phyloP scores from a whole-genome alignment of 2,888 invertebrate genomes.

The Yponomeuta cagnagella region DNA sequence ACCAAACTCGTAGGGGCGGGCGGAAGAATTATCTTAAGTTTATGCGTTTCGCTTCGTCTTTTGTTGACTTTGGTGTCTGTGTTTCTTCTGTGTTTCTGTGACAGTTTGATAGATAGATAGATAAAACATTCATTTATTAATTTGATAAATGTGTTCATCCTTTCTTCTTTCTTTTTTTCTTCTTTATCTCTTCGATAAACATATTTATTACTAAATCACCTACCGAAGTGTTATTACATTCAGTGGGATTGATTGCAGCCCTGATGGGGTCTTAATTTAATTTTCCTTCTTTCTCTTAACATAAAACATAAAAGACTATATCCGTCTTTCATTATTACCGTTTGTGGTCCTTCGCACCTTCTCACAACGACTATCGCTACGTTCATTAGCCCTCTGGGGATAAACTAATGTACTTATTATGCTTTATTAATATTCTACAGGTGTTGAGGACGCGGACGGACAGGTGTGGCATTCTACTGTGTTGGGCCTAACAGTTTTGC shows the following conservation, averaged over 20 bases:
- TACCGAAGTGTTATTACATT: background rate
- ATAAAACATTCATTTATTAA: too few relatives aligned
- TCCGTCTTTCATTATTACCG: background rate
- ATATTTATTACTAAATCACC: background rate
- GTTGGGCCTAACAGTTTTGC: background rate
- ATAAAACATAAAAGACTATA: background rate
- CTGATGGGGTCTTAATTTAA: background rate
- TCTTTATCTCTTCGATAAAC: background rate
- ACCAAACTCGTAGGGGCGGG: background rate
- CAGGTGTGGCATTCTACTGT: background rate
- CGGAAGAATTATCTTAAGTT: background rate
- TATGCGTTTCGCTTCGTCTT: background rate
- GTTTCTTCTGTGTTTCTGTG: too few relatives aligned
- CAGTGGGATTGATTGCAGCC: background rate
- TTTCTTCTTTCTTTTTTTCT: too few relatives aligned
- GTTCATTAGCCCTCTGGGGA: background rate
- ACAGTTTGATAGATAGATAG: too few relatives aligned
- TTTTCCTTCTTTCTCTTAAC: background rate
- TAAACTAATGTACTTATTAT: background rate
- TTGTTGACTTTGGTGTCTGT: background rate
- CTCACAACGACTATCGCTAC: background rate
- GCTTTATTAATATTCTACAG: background rate
- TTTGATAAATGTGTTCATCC: too few relatives aligned
- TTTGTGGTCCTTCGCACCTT: background rate
- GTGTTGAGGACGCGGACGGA: background rate